These are phyloP conservation scores for Diarsia brunnea DNA, from an alignment of 2,888 invertebrate genomes.

Conservation along the genomic window DNA sequence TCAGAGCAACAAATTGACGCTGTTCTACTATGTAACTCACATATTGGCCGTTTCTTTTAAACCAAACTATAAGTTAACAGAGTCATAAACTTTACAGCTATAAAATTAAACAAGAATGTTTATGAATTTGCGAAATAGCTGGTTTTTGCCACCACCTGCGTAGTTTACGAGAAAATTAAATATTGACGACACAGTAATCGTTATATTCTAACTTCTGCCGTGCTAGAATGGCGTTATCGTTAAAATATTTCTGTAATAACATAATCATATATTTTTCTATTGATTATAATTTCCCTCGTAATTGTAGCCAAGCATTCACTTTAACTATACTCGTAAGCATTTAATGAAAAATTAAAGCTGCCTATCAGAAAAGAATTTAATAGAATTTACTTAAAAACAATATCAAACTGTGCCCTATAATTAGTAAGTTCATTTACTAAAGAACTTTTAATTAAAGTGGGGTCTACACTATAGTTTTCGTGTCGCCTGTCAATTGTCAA, in stretches of 20 bases:
- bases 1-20: not conserved
- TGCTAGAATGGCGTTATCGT: slow-evolving; percentile 32
- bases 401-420: slow-evolving; percentile 17
- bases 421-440: slow-evolving; percentile 46
- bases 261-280: slow-evolving; percentile 31
- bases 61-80: not conserved
- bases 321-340: not conserved
- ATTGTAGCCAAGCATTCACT: not conserved
- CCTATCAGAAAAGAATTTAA: not conserved
- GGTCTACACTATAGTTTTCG: slow-evolving; percentile 29
- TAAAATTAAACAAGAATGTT: slow-evolving; percentile 1
- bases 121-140: slow-evolving; percentile 21
- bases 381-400: slow-evolving; percentile 30
- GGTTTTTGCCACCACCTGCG: slow-evolving; percentile 40
- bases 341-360: slow-evolving; percentile 17
- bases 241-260: slow-evolving; percentile 30
- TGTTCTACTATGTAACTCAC: not conserved
- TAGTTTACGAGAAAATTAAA: slow-evolving; percentile 36
- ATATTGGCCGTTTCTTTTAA: not conserved
- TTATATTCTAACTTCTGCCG: slow-evolving; percentile 22
- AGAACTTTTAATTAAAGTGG: slow-evolving; percentile 56
- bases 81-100: slow-evolving; percentile 4
- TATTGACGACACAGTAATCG: slow-evolving; percentile 16
- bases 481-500: slow-evolving; percentile 53
- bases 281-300: slow-evolving; percentile 20